Conservation (phyloP, 2,888 invertebrate genomes). For the Tenthredo scrophulariae region DNA sequence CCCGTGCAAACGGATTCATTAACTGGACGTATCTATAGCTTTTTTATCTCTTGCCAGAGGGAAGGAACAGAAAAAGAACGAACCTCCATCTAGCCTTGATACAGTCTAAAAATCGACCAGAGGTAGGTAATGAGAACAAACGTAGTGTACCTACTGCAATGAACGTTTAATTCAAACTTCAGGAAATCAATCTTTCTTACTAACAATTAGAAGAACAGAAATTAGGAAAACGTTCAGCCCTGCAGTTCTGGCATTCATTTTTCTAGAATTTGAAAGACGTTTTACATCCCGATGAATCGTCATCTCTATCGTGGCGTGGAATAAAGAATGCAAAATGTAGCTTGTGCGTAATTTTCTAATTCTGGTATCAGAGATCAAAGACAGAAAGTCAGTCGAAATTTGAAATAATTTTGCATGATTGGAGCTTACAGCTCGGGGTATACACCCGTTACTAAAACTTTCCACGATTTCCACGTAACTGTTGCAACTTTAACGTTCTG, state of each 20-base stretch:
- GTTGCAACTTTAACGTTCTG: conserved; percentile 29
- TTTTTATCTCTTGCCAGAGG: not conserved
- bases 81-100: not conserved
- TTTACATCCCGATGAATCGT: not conserved
- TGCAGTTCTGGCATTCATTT: not conserved
- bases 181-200: not conserved
- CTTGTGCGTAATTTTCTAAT: not conserved
- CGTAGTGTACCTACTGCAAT: not conserved
- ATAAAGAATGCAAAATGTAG: not conserved
- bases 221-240: not conserved
- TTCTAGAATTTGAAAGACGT: not conserved
- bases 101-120: conserved; percentile 4
- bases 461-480: conserved; percentile 16
- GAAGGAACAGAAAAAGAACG: conserved; percentile 1
- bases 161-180: conserved; percentile 2
- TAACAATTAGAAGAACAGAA: not conserved
- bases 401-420: not conserved
- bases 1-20: conserved; percentile 30
- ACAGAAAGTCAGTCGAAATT: not conserved
- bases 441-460: not conserved
- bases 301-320: not conserved
- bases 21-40: conserved; percentile 11
- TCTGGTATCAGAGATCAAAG: not conserved
- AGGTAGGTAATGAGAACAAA: conserved; percentile 43
- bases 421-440: not conserved